Percentiles rank a stretch among this genome's conserved stretches.
These are phyloP conservation scores for Lepidurus arcticus DNA, from an alignment of 1,140 invertebrate genomes.

Conservation along the genomic window DNA sequence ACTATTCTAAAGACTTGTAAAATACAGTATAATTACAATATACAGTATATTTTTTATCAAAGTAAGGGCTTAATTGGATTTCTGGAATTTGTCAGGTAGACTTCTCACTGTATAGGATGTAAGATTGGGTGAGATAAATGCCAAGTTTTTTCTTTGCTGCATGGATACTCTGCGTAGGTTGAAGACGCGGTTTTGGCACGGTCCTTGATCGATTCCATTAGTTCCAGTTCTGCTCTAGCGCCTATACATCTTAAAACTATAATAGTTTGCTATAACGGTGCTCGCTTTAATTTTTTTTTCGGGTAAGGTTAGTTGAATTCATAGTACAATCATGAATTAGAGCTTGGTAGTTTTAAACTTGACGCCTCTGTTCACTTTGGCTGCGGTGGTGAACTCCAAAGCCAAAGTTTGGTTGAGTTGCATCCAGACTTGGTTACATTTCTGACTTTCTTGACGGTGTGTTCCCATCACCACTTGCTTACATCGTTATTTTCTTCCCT, in stretches of 20 bases:
- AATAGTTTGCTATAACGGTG: not conserved
- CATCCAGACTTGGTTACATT: not conserved
- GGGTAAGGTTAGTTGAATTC: not conserved
- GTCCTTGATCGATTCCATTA: constrained; percentile 16
- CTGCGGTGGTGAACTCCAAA: not conserved
- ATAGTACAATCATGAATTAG: not conserved
- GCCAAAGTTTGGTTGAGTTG: not conserved
- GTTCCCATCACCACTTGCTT: not conserved
- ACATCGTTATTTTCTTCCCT: not conserved
- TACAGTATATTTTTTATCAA: too few relatives aligned
- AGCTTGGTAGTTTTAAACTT: not conserved
- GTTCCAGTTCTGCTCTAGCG: constrained; percentile 3
- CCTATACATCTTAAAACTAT: not conserved
- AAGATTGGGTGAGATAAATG: not conserved
- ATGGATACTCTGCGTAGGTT: constrained; percentile 4
- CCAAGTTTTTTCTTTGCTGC: not conserved
- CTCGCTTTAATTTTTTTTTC: not conserved
- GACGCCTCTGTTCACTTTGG: not conserved
- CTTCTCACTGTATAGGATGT: not conserved
- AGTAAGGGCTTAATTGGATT: too few relatives aligned
- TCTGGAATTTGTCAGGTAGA: too few relatives aligned
- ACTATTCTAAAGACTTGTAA: too few relatives aligned
- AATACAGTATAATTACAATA: too few relatives aligned
- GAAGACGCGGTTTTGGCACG: not conserved
- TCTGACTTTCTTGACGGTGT: not conserved